Evolutionary conservation across 2,113 vertebrate genomes (phyloP), one percentile per base, ranked within the genome.

Genomic region (Butorides virescens): DNA sequence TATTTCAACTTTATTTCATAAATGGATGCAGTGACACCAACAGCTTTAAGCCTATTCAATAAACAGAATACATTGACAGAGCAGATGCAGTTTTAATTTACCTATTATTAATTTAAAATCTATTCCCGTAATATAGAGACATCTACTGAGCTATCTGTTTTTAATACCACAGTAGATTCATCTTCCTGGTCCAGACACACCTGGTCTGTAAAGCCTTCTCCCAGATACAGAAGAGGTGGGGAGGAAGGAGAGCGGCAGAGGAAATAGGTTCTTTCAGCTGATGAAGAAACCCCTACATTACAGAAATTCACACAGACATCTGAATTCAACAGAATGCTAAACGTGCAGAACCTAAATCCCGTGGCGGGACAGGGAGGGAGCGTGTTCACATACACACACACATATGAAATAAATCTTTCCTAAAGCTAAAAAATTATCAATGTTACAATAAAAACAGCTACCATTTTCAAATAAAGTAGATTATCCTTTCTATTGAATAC

Each of bases 311-410:
- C 10, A 46, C 4, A 42, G 18, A 29, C 4, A 46, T 34, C 25
- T 47, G 19, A 85, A 61, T 21, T 72, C 32, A 55, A 13, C 11
- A 74, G 26, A 22, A 25, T 26, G 13, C 18, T 83, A 73, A 73
- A 58, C 18, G 49, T 4, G 12, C 59, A 93, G 71, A 92, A 83
- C 2, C 11, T 56, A 50, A 88, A 74, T 23, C 22, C 15, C 89
- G 63, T 4, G 29, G 46, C 8, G 4, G 13, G 16, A 3, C 1
- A 47, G 2, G 7, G 8, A 15, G 21, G 14, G 15, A n/a, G 29
- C 5, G 8, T 0, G 1, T 20, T 15, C 11, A 36, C 6, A 9
- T n/a, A 39, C 10, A 72, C 2, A 15, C 13, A 39, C 4, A 76
- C 7, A 61, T 5, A 61, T 0, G n/a, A 25, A 47, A 62, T 8